Conservation (phyloP, 2,113 vertebrate genomes). For the Ornithorhynchus anatinus region DNA sequence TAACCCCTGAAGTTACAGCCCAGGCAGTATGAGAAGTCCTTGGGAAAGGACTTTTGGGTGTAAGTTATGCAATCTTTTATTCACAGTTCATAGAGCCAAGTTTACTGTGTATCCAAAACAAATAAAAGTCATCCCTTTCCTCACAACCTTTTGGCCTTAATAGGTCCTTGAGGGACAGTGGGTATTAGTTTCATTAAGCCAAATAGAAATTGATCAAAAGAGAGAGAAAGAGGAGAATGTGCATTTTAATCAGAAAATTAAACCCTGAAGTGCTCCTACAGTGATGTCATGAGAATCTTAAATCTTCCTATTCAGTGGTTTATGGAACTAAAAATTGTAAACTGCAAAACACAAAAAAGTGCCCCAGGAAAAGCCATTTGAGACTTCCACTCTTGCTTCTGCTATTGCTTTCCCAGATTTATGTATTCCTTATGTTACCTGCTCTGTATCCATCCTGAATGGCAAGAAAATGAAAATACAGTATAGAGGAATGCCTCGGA, state of each 20-base stretch:
- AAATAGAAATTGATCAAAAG: neutral
- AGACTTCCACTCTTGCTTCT: neutral
- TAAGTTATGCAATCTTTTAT: neutral
- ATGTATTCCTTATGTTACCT: neutral
- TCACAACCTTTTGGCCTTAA: neutral
- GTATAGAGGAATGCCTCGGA: too few species aligned
- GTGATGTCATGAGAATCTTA: neutral
- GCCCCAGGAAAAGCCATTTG: neutral
- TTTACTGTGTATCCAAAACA: neutral
- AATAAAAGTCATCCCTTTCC: neutral
- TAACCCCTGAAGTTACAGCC: neutral
- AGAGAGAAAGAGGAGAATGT: too few species aligned
- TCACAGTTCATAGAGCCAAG: constrained; percentile 4
- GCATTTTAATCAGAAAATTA: too few species aligned
- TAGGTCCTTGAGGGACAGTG: neutral
- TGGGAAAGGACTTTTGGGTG: constrained; percentile 19
- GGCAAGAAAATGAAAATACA: too few species aligned
- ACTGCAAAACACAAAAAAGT: neutral
- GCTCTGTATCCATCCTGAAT: too few species aligned
- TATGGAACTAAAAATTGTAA: neutral
- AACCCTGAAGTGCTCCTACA: neutral
- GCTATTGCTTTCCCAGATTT: neutral
- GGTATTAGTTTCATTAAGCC: neutral
- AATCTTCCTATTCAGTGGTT: neutral
- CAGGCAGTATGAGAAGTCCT: neutral